Percentiles rank a stretch among this genome's conserved stretches.
Conservation (phyloP, 1,140 invertebrate genomes). For the Gonioctena quinquepunctata region DNA sequence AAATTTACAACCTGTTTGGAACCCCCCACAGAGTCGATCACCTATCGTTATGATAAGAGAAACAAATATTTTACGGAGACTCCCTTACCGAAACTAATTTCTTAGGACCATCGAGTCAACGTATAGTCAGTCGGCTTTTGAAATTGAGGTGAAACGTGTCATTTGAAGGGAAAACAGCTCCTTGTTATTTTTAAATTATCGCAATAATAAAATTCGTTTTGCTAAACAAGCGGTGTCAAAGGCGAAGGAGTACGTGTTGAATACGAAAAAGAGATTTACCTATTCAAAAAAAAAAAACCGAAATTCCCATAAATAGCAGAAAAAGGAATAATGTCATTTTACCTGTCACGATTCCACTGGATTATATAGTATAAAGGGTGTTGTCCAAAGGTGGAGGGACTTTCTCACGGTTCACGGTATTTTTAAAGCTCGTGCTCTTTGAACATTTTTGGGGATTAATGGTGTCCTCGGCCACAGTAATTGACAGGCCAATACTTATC, state of each 20-base stretch:
- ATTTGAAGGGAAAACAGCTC: background rate
- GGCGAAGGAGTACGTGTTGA: background rate
- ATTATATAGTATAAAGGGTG: slow-evolving; percentile 2
- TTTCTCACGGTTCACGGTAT: slow-evolving; percentile 1
- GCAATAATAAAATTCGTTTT: background rate
- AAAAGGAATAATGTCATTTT: slow-evolving; percentile 6
- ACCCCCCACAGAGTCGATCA: background rate
- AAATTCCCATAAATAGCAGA: slow-evolving; percentile 8
- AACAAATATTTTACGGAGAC: background rate
- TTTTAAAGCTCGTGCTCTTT: slow-evolving; percentile 7
- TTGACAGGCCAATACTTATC: background rate
- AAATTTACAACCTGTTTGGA: background rate
- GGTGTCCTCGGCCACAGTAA: background rate
- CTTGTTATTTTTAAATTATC: background rate
- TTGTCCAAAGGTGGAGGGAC: background rate
- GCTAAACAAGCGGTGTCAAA: background rate
- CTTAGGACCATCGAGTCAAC: background rate
- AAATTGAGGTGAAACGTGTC: background rate
- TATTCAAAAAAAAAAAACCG: background rate
- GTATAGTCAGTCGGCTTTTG: background rate
- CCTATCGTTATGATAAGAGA: background rate
- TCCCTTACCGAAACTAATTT: background rate
- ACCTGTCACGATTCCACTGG: slow-evolving; percentile 1
- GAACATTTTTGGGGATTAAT: background rate
- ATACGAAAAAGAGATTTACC: background rate